Conservation (phyloP, 2,888 invertebrate genomes). For the Dioctria rufipes region DNA sequence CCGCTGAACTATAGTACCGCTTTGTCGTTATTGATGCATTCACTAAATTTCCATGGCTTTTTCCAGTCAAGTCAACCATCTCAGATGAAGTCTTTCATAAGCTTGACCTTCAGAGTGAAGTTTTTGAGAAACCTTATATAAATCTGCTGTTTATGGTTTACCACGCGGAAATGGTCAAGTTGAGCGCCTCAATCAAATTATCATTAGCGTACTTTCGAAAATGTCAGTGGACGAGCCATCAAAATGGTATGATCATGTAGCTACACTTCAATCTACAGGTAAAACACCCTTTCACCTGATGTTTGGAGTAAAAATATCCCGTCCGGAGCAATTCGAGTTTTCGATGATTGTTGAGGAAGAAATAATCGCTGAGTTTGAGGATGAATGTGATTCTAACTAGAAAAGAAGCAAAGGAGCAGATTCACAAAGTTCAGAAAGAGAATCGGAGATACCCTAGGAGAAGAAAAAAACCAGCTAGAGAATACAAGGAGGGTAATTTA, state of each 20-base stretch:
- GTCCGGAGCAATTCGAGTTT: not conserved
- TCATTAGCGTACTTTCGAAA: conserved; percentile 64
- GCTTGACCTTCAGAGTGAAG: no score
- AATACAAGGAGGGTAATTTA: not conserved
- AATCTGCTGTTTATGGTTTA: no score
- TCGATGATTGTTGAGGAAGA: conserved; percentile 15
- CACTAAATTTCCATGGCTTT: no score
- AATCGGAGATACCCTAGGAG: not conserved
- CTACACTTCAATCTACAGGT: not conserved
- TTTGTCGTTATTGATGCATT: no score
- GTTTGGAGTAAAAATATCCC: conserved; percentile 42
- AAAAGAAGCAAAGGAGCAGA: conserved; percentile 57
- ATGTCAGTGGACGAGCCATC: conserved; percentile 63
- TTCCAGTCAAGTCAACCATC: no score
- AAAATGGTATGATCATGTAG: conserved; percentile 12
- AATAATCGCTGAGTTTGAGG: not conserved
- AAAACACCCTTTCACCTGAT: not conserved
- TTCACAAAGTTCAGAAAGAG: conserved; percentile 15
- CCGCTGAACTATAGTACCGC: no score
- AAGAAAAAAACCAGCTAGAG: not conserved
- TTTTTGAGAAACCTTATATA: no score
- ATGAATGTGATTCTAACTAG: not conserved
- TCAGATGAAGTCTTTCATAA: no score
- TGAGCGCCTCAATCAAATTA: conserved; percentile 63
- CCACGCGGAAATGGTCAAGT: conserved; percentile 61